Conservation (phyloP, 2,888 invertebrate genomes). For the Drosophila mimica region DNA sequence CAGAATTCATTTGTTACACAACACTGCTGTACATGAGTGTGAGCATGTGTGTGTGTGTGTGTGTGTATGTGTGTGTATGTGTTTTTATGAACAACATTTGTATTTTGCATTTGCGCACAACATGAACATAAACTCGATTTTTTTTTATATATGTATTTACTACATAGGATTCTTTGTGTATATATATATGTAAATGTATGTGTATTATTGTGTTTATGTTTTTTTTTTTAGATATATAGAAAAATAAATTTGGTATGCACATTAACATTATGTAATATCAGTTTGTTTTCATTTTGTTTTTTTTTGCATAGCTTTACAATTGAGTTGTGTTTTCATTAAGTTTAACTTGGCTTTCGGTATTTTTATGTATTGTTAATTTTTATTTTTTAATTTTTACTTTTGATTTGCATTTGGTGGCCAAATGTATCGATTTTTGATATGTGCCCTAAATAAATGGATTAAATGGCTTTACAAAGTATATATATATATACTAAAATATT, state of each 20-base stretch:
- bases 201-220: constrained; percentile 21
- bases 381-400: constrained; percentile 29
- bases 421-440: constrained; percentile 71
- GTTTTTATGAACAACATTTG: constrained; percentile 55
- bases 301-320: constrained; percentile 31
- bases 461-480: constrained; percentile 4
- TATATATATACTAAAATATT: neutral
- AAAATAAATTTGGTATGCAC: constrained; percentile 58
- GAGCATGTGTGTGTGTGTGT: constrained; percentile 19
- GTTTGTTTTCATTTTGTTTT: constrained; percentile 19
- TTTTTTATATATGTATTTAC: constrained; percentile 16
- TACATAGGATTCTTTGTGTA: constrained; percentile 28
- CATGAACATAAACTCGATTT: constrained; percentile 47
- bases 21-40: constrained; percentile 31
- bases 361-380: constrained; percentile 23
- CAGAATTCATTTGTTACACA: constrained; percentile 46
- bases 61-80: constrained; percentile 24
- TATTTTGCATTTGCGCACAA: constrained; percentile 58
- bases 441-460: constrained; percentile 19
- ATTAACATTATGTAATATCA: constrained; percentile 56
- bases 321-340: constrained; percentile 44
- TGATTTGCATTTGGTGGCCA: constrained; percentile 66
- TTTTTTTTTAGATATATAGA: constrained; percentile 32
- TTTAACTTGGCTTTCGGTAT: constrained; percentile 65
- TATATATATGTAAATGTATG: constrained; percentile 13